Evolutionary conservation across 2,113 vertebrate species (phyloP), one percentile per base, ranked within the genome.

Genomic region (Motacilla alba): DNA sequence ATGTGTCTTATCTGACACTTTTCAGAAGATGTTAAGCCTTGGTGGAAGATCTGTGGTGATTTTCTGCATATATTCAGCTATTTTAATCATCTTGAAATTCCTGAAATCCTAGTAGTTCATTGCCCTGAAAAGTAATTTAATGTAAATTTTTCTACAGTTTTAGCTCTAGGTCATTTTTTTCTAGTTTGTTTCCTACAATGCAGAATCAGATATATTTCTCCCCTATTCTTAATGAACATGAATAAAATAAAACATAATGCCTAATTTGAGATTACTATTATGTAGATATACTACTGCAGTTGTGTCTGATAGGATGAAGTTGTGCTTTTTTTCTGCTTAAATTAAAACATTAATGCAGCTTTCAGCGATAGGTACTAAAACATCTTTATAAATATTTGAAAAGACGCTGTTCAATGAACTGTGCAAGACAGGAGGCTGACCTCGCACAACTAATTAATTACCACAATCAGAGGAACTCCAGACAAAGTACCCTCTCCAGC

Each of bases 331-430:
- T 96, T 35, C 84, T 64, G 49, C 66, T 59, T 74, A 53, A 94
- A 96, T 90, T 95, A 87, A 81, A 97, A 93, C 94, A 43, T 87
- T 88, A 90, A 90, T 83, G 83, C 73, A 95, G 79, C 78, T 95
- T 75, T 96, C 77, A 73, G 72, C 85, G 76, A 70, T 60, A 60
- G 62, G 60, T 63, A 95, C 68, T 92, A 95, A 92, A 96, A 94
- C 85, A 94, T 97, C 83, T 97, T 97, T 92, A 97, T 96, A 98
- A 97, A 96, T 94, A 96, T 97, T 97, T 97, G 85, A 97, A 96
- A 97, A 96, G 59, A 93, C 3, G 30, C 83, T 96, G 89, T 53
- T 95, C 96, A 95, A 63, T 93, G 86, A 95, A 95, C 90, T 95
- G 83, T 96, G 94, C 89, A 87, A 98, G 95, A 92, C 90, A 96